Percentiles rank a stretch among this genome's conserved stretches.
phyloP scores from a whole-genome alignment of 2,888 invertebrate genomes.

The Neelides folsomi region DNA sequence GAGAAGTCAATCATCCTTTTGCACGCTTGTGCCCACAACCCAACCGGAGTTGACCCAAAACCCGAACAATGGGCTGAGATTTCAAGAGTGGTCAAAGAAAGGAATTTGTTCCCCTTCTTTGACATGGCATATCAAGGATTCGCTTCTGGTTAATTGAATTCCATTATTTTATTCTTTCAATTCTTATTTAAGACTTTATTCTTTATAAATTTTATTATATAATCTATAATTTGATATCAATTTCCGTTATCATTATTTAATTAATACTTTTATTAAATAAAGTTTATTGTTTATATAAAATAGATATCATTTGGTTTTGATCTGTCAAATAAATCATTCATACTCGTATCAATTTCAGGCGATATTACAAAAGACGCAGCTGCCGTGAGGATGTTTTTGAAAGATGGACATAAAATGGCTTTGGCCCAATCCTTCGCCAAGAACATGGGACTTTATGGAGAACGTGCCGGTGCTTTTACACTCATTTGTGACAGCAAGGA shows the following conservation, averaged over 20 bases:
- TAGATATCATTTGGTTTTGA: too few relatives aligned
- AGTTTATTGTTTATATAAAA: slow-evolving; percentile 8
- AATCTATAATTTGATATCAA: background rate
- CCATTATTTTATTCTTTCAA: too few relatives aligned
- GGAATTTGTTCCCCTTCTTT: slow-evolving; percentile 76
- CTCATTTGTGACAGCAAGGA: slow-evolving; percentile 61
- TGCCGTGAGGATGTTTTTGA: slow-evolving; percentile 72
- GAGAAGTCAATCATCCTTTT: slow-evolving; percentile 75
- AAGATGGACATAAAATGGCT: slow-evolving; percentile 74
- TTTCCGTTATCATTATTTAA: slow-evolving; percentile 9
- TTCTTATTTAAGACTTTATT: too few relatives aligned
- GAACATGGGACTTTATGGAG: slow-evolving; percentile 86
- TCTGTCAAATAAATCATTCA: too few relatives aligned
- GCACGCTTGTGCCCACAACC: slow-evolving; percentile 97
- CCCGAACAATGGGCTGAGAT: slow-evolving; percentile 80
- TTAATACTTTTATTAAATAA: too few relatives aligned
- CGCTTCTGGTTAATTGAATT: slow-evolving; percentile 51
- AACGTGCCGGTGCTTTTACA: slow-evolving; percentile 83
- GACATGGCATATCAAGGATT: slow-evolving; percentile 99
- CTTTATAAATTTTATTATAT: background rate
- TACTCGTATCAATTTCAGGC: too few relatives aligned
- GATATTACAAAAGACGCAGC: slow-evolving; percentile 72
- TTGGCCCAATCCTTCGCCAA: slow-evolving; percentile 93
- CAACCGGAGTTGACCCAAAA: slow-evolving; percentile 85
- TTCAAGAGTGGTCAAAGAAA: slow-evolving; percentile 63